Evolutionary conservation across 2,888 invertebrate species (phyloP), one percentile per base, ranked within the genome.

Genomic region (Drosophila maculinotata): DNA sequence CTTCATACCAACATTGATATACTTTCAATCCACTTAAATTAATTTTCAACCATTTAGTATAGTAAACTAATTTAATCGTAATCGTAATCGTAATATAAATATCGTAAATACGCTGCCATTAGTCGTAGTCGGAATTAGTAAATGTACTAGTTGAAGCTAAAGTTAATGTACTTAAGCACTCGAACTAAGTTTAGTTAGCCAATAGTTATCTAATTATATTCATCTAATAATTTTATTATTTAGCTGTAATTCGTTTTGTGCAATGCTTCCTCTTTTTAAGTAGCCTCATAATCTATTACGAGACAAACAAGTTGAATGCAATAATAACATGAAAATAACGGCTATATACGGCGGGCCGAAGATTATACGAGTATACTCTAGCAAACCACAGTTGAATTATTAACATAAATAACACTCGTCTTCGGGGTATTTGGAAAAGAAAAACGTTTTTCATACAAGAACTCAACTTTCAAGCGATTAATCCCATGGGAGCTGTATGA

Each of bases 111-210:
- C 48, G 74, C 81, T 81, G 81, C 81, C 81, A 88, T 76, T 85
- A 85, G 76, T 59, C 60, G 51, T 85, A 68, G 57, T 68, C 56
- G 41, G 71, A 54, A 35, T 67, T 67, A 67, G 54, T 36, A 41
- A 33, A 49, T 60, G 20, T 53, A 25, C 36, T 42, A 64, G 41
- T 47, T 58, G 54, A 66, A 56, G 75, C 62, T 63, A 23, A 62
- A 71, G 65, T 79, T 52, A 48, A 62, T 76, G 79, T 81, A 81
- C 85, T 80, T 87, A 81, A 85, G 79, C 67, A 62, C 75, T 72
- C 63, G 62, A 82, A 86, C 66, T 39, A 44, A 60, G 12, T 53
- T 45, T 54, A 69, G 48, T 15, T 69, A 69, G 53, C 28, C 53
- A 69, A 62, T 63, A 70, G 54, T 36, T 36, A 20, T 41, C 33